Evolutionary conservation across 2,797 vertebrate species (phyloP), one percentile per base, ranked within the genome.

Genomic region (Apogon hyalosoma): DNA sequence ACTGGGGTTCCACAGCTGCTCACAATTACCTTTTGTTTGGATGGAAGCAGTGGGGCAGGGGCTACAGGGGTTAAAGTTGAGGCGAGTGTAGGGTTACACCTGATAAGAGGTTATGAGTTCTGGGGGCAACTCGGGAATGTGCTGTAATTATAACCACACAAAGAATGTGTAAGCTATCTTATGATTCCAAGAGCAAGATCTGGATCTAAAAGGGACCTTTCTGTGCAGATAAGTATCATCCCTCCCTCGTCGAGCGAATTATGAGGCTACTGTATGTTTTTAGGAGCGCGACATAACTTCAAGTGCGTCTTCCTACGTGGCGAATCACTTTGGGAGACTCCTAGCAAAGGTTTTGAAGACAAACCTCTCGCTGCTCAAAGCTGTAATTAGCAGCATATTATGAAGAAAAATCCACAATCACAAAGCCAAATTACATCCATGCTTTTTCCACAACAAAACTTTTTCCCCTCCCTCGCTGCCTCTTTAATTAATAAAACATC

Each of bases 21-120:
- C 92, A 95, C 93, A 94, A 94, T 96, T 92, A 94, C 83, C 85
- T 88, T 93, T 94, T 94, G 89, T 93, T 92, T 92, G 73, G 60
- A 83, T 84, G 80, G 88, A 93, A 82, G 87, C 71, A 51, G 80
- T 60, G 52, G 74, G 78, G 81, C 62, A 70, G 59, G 77, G 87
- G 82, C 75, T 59, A 55, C 58, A 85, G 84, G 87, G 94, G 89
- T 92, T 95, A 94, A 95, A 94, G 94, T 91, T 91, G 90, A 93
- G 91, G 81, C 55, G 85, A 85, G 93, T 92, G 94, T 95, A 92
- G 90, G 80, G 93, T 96, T 96, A 94, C 94, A 93, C 85, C 89
- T 93, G 91, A 94, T 94, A 95, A 93, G 91, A 94, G 90, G 88
- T 94, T 92, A 92, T 91, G 90, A 90, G 87, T 92, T 90, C 82